A percentile compares a stretch with the other conserved stretches of the same genome.
These are phyloP conservation scores for Agrochola litura DNA, from an alignment of 2,888 invertebrate genomes.

Conservation along the genomic window DNA sequence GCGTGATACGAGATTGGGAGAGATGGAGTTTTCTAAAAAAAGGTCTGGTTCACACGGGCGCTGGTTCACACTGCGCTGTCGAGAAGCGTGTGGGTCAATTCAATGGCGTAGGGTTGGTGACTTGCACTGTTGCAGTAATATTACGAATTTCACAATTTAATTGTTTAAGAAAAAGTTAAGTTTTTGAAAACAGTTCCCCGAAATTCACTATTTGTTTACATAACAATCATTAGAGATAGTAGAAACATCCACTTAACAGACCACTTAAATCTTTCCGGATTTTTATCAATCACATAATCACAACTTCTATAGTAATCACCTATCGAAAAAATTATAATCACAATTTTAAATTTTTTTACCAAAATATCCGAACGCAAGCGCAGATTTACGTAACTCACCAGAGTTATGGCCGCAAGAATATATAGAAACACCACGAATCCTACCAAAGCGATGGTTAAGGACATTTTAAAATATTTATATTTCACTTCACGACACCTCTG, in stretches of 20 bases:
- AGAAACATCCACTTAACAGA: conserved; percentile 2
- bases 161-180: not conserved
- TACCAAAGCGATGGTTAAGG: conserved; percentile 40
- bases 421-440: conserved; percentile 59
- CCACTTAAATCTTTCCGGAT: conserved; percentile 37
- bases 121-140: not conserved
- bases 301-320: conserved; percentile 20
- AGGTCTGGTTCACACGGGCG: conserved; percentile 70
- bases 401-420: conserved; percentile 55
- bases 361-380: conserved; percentile 20
- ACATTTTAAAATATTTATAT: conserved; percentile 56
- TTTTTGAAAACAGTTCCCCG: not conserved
- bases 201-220: conserved; percentile 39
- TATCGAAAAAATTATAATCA: not conserved
- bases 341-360: not conserved
- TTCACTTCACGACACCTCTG: conserved; percentile 38
- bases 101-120: conserved; percentile 68
- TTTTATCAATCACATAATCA: conserved; percentile 40
- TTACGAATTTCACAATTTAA: not conserved
- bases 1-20: conserved; percentile 38
- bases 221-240: conserved; percentile 31
- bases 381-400: conserved; percentile 64
- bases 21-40: conserved; percentile 63
- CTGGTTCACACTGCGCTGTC: conserved; percentile 71
- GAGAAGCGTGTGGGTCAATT: conserved; percentile 58